Conservation (phyloP, 92 coral and sea anemone genomes). For the Heteractis magnifica region DNA sequence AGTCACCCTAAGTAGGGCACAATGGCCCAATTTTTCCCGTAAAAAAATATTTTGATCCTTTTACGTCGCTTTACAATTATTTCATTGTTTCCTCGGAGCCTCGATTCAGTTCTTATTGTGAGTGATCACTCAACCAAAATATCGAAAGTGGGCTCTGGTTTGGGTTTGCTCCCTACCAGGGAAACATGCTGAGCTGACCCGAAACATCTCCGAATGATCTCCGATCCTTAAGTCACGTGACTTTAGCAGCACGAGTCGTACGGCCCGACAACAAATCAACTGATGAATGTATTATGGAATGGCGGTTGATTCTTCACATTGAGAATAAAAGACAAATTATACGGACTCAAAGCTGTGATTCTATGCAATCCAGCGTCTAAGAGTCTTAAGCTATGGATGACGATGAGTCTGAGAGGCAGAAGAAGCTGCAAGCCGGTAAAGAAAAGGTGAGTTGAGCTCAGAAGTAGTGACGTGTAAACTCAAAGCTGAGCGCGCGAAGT, state of each 20-base stretch:
- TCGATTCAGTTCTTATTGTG: too few relatives aligned
- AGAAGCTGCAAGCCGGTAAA: constrained; percentile 93
- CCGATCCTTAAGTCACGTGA: constrained; percentile 35
- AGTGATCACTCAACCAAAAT: too few relatives aligned
- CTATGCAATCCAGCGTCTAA: constrained; percentile 10
- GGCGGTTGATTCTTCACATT: constrained; percentile 44
- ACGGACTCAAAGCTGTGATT: constrained; percentile 17
- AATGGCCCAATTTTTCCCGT: too few relatives aligned
- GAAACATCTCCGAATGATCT: constrained; percentile 16
- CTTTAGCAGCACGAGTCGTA: constrained; percentile 4
- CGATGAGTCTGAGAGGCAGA: constrained; percentile 95
- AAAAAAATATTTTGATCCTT: too few relatives aligned
- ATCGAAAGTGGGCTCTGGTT: background rate
- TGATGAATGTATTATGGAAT: constrained; percentile 28
- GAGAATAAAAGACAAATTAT: constrained; percentile 16
- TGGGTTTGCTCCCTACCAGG: background rate
- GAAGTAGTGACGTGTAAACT: constrained; percentile 55
- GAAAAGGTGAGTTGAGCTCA: constrained; percentile 72
- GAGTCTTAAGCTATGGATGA: constrained; percentile 72
- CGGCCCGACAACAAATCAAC: constrained; percentile 29
- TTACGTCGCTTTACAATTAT: too few relatives aligned
- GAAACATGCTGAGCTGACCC: background rate
- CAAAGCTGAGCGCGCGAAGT: constrained; percentile 71
- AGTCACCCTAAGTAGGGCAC: too few relatives aligned
- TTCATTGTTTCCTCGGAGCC: too few relatives aligned